Base-by-base conservation (phyloP, 1,140 invertebrate genomes). In the Anoplolepis gracilipes region DNA sequence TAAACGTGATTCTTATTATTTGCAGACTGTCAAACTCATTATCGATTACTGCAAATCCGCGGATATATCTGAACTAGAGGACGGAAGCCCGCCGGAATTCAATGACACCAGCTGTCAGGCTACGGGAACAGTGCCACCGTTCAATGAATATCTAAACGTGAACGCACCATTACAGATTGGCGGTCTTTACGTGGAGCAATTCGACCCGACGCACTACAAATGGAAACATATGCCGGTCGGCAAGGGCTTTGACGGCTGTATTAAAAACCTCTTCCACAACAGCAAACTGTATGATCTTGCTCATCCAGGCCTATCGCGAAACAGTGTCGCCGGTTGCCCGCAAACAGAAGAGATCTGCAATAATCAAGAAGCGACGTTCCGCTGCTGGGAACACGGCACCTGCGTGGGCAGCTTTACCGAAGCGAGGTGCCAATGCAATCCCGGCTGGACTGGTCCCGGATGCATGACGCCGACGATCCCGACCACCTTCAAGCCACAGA, bases 81-180 rank as follows among this genome's bases (percentile, higher is more conserved):
- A 99, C 93, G 98, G 98, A 33, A 97, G 97, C 0, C 96, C 97
- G 10, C 97, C 98, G 0, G 96, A 98, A 90, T 98, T 99, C 92
- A 98, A 99, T 92, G 97, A 98, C 85, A 96, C 96, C 5, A 97
- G 96, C 13, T 99, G 99, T 94, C 98, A 99, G 95, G 98, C 98
- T 0, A 96, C 96, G 78, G 98, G 98, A 13, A 96, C 96, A 0
- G 98, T 99, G 86, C 98, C 98, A 16, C 98, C 98, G 1, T 99
- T 99, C 94, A 99, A 99, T 93, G 98, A 99, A 94, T 99, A 99
- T 92, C 95, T 99, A 3, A 99, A 99, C 95, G 98, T 99, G 0
- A 99, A 99, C 95, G 97, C 98, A 0, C 98, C 99, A 0, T 95
- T 99, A 33, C 98, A 99, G 95, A 96, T 99, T 64, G 99, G 99